These are phyloP conservation scores for Typhlichthys eigenmanni DNA, from an alignment of 2,797 vertebrate genomes.

Conservation along the genomic window DNA sequence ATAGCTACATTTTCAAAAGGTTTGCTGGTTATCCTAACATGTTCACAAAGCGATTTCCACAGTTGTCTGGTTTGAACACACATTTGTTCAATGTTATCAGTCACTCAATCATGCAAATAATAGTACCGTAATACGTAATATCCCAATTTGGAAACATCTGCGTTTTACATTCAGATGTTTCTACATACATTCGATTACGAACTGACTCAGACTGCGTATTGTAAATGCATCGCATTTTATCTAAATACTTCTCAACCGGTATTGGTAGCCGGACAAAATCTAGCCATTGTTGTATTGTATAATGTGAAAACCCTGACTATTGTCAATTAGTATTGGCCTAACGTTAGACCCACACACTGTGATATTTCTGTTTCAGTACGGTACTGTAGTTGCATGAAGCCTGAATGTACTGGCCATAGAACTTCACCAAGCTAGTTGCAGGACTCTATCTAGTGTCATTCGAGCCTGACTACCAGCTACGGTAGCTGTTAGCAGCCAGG, in stretches of 20 bases:
- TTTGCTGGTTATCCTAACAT: rapidly evolving
- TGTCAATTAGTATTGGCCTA: neutral
- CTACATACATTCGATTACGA: too few species aligned
- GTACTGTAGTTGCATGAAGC: neutral
- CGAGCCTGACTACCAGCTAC: neutral
- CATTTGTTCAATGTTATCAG: too few species aligned
- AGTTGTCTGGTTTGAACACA: neutral
- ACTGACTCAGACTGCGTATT: too few species aligned
- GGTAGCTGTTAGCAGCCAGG: neutral
- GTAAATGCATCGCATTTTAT: too few species aligned
- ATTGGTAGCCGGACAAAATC: too few species aligned
- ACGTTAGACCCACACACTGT: neutral
- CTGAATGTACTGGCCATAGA: neutral
- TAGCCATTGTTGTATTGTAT: too few species aligned
- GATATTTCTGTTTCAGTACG: neutral
- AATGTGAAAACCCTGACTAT: too few species aligned
- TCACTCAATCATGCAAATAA: too few species aligned
- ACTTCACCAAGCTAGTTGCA: neutral
- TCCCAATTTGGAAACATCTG: too few species aligned
- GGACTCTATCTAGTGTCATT: neutral
- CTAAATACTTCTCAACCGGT: too few species aligned
- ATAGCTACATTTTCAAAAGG: neutral
- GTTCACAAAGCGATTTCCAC: neutral
- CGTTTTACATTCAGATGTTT: too few species aligned
- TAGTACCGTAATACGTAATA: too few species aligned